Conservation (phyloP, 2,113 vertebrate genomes). For the Chitala chitala region DNA sequence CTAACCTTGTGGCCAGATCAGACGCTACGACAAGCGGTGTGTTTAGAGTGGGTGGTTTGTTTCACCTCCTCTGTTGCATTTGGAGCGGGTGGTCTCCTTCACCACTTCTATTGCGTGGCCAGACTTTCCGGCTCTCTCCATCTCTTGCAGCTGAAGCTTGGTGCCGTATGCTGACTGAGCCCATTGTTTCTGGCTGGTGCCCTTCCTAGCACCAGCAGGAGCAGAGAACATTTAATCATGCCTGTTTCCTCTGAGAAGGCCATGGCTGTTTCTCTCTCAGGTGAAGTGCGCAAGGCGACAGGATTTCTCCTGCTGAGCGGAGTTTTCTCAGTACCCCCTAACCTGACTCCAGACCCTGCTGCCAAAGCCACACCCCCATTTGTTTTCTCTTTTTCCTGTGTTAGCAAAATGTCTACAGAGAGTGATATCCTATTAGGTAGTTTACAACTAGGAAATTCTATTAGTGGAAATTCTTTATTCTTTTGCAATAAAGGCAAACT, state of each 20-base stretch:
- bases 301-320: not conserved
- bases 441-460: slow-evolving; percentile 49
- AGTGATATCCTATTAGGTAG: slow-evolving; percentile 27
- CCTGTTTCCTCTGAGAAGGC: not conserved
- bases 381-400: not conserved
- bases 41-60: not conserved
- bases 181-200: not conserved
- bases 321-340: not conserved
- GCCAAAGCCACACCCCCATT: not conserved
- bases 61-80: too few relatives aligned
- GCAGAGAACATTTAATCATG: not conserved
- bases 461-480: slow-evolving; percentile 58
- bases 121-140: not conserved
- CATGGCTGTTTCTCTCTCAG: not conserved
- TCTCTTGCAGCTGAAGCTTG: not conserved
- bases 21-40: not conserved
- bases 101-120: not conserved
- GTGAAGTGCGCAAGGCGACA: not conserved
- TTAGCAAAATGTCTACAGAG: not conserved
- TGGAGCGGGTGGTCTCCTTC: too few relatives aligned
- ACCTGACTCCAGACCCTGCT: not conserved
- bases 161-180: not conserved
- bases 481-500: slow-evolving; percentile 38
- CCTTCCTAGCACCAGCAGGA: not conserved
- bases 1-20: too few relatives aligned